Evolutionary conservation across 2,797 vertebrate species (phyloP).

Genomic region (Danio aesculapii): DNA sequence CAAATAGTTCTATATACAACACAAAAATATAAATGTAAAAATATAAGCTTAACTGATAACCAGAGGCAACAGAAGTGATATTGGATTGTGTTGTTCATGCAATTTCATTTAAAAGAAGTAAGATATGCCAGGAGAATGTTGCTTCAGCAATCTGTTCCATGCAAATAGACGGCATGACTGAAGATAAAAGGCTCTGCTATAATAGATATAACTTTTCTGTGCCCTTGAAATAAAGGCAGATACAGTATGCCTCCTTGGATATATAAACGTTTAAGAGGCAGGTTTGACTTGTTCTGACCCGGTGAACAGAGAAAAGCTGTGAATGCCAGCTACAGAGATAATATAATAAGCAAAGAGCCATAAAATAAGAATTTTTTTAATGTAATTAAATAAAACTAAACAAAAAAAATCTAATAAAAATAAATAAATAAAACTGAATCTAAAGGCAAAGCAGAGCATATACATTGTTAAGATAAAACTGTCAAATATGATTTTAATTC

Average conservation of each 20-base stretch:
- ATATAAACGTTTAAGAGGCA: background rate
- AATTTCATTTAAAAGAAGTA: background rate
- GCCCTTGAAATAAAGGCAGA: constrained; percentile 17
- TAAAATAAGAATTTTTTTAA: no score
- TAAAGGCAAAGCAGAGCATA: no score
- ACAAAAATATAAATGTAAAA: constrained; percentile 21
- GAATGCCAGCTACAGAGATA: background rate
- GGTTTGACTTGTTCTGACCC: background rate
- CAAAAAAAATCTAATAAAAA: no score
- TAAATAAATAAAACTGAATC: no score
- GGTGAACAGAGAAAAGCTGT: background rate
- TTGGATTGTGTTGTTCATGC: constrained; percentile 15
- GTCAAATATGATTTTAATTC: no score
- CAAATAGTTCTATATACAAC: background rate
- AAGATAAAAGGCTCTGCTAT: constrained; percentile 1
- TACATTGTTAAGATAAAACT: no score
- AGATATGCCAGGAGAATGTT: background rate
- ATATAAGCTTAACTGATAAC: background rate
- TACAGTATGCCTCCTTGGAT: background rate
- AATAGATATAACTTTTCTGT: background rate
- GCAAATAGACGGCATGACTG: background rate
- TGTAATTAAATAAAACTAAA: no score
- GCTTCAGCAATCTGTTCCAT: background rate
- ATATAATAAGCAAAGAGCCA: no score
- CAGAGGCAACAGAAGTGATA: background rate